Evolutionary conservation across 2,113 vertebrate genomes (phyloP), one percentile per base, ranked within the genome.

Genomic region (Anolis carolinensis): DNA sequence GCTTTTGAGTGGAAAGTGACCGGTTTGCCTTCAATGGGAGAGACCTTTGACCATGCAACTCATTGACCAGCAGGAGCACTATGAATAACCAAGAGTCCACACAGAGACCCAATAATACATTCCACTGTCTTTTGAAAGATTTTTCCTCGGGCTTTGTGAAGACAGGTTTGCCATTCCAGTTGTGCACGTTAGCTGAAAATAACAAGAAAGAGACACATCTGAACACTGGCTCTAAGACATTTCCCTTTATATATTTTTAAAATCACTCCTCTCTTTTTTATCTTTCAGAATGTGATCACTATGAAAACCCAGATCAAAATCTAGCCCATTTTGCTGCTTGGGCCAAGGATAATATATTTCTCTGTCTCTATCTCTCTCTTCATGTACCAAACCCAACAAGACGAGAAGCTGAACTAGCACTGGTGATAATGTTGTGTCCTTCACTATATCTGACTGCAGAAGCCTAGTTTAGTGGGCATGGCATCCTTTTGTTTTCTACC

Each of bases 51-150:
- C 82, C 82, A 81, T 4, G 0, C 0, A n/a, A 72, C 82, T 65
- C 75, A 0, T 84, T 74, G 30, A 65, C 0, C 44, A 0, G 11
- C 4, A 1, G 86, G 88, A 82, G 27, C 67, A 88, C 87, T 25
- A 77, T 90, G 89, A 84, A 85, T 89, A 91, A 86, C 86, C 23
- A 0, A 2, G 55, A 55, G 52, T 82, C 89, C 93, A 91, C 52
- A 79, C 88, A 34, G 88, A 0, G 87, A 92, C 83, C 71, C 44
- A 75, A 78, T 88, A 73, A 82, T 78, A 75, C 84, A 90, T 82
- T 68, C n/a, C 89, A 90, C 87, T 83, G 63, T 71, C 79, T 84
- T 92, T 95, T 89, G 91, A 89, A 93, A 93, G 89, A 85, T 83
- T 70, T 90, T 76, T 89, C 86, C 85, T 0, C 0, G 80, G 86